Base-by-base conservation (phyloP, 2,113 vertebrate genomes). In the Rhadina sibilatrix region DNA sequence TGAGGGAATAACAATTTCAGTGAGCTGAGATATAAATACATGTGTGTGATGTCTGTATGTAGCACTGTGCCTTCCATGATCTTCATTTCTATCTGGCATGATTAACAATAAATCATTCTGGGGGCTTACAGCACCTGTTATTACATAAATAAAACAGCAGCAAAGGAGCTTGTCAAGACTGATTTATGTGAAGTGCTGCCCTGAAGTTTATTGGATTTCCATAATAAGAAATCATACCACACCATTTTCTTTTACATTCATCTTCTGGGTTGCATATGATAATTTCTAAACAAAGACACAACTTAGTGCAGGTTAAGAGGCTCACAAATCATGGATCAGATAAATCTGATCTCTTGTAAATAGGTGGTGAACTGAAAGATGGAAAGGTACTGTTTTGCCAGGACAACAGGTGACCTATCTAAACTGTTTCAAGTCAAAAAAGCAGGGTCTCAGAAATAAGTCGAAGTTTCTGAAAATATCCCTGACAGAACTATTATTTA, bases 151-250 rank as follows among this genome's bases (percentile, higher is more conserved):
- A 97, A 96, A 98, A 96, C 90, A 87, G 97, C 42, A 83, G 85
- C 93, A 95, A 95, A 96, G 91, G 82, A 91, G 83, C 88, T 83
- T 96, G 94, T 96, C 96, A 97, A 56, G 71, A 53, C 64, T 97
- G 96, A 98, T 97, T 97, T 95, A 97, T 94, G 96, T n/a, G 85
- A 96, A 89, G 85, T 35, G 77, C 87, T 95, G 53, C 94, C 97
- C 94, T 76, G 49, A 97, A 97, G 95, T 97, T 96, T 97, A 98
- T 42, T 97, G 89, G 64, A 96, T 97, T 97, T 97, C 92, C 96
- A 87, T 96, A 97, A 96, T 79, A 97, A 96, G 89, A 97, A 97
- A 97, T 96, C 95, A 97, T 52, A 93, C 40, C 87, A 21, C 31
- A 97, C 92, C 76, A 57, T 71, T 91, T 90, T 68, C 88, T 94